Evolutionary conservation across 2,888 invertebrate species (phyloP), one percentile per base, ranked within the genome.

Genomic region (Drosophila conformis): DNA sequence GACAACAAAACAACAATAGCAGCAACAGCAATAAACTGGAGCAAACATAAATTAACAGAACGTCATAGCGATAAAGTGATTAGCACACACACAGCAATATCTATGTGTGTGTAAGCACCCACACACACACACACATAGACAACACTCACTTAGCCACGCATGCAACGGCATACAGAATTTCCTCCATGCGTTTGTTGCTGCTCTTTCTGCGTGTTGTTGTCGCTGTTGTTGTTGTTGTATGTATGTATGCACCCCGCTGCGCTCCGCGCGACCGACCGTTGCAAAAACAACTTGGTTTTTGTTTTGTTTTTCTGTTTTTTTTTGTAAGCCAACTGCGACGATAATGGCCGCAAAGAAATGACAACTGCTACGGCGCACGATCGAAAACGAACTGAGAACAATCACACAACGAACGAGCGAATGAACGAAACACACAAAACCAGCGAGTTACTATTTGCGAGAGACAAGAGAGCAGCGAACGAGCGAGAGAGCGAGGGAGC

Each of bases 331-430:
- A 74, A 65, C 73, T 60, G 65, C 67, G 57, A 71, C 72, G 69
- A 61, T 66, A 69, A 75, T 59, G 59, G 49, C 58, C 69, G 73
- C 71, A 63, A 73, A 61, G 54, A 65, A 82, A 74, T 72, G 73
- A 87, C 87, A 80, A 87, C 91, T 77, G 86, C 80, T 83, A 67
- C 80, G 84, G 78, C 80, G 76, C 87, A 84, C 90, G 91, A 90
- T 86, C 86, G 70, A 83, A 90, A 83, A 83, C 79, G 77, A 83
- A 90, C 91, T 88, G 76, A 73, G 62, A 56, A 62, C 42, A 35
- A 29, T 29, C 15, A 25, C 21, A 46, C 21, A 42, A 48, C 51
- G 40, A 72, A 57, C 52, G 53, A 52, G 18, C 58, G 40, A 62
- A 42, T 48, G 36, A 69, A 65, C 54, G 56, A 60, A 57, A 33